phyloP scores from a whole-genome alignment of 2,888 invertebrate genomes.

The Cremastinae sp. region DNA sequence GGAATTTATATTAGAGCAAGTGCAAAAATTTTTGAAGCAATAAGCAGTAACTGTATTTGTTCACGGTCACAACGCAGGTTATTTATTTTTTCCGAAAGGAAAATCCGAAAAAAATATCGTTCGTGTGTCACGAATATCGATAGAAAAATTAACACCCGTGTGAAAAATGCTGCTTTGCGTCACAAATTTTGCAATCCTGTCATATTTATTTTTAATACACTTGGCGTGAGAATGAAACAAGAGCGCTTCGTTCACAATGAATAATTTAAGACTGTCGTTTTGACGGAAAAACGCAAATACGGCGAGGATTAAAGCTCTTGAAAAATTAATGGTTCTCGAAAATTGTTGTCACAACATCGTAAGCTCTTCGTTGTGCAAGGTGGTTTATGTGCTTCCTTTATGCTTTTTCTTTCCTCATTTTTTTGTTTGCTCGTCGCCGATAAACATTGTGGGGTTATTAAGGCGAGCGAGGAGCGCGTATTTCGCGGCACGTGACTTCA shows the following conservation, averaged over 20 bases:
- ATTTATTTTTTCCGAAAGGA: too few relatives aligned
- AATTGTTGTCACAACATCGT: conserved; percentile 20
- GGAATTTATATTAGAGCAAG: too few relatives aligned
- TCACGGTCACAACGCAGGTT: too few relatives aligned
- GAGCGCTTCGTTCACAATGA: conserved; percentile 50
- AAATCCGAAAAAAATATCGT: too few relatives aligned
- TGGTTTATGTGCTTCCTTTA: conserved; percentile 1
- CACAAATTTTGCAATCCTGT: too few relatives aligned
- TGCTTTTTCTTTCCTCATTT: background rate
- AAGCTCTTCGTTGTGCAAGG: background rate
- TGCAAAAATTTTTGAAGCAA: too few relatives aligned
- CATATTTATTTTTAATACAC: background rate
- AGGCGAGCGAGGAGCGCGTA: conserved; percentile 52
- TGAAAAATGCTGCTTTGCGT: too few relatives aligned
- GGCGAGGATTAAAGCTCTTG: conserved; percentile 34
- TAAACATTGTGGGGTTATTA: conserved; percentile 55
- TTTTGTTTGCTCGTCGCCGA: conserved; percentile 40
- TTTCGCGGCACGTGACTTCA: conserved; percentile 62
- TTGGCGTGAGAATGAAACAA: conserved; percentile 32
- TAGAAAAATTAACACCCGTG: too few relatives aligned
- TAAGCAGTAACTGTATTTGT: too few relatives aligned
- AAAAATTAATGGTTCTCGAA: conserved; percentile 56
- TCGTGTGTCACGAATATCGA: background rate
- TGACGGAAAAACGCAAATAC: conserved; percentile 4
- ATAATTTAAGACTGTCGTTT: conserved; percentile 52